Percentiles rank a stretch among this genome's conserved stretches.
Conservation (phyloP, 2,888 invertebrate genomes). For the Cheiracanthium punctorium region DNA sequence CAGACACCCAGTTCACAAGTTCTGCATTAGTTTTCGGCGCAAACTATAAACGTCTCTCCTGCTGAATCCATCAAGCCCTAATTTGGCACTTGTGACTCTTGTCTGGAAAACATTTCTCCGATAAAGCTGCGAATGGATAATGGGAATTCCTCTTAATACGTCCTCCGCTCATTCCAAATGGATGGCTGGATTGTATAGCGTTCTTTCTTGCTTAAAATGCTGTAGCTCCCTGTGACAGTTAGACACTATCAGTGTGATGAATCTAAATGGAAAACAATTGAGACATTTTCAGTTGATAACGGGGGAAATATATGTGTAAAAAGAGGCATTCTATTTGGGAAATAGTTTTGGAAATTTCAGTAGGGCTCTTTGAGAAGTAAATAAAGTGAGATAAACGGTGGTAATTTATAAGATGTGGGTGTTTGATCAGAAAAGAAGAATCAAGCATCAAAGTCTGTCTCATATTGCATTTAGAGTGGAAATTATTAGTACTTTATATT, state of each 20-base stretch:
- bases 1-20: not conserved
- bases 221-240: conserved; percentile 33
- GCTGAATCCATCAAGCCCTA: conserved; percentile 54
- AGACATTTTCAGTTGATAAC: conserved; percentile 27
- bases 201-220: not conserved
- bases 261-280: conserved; percentile 54
- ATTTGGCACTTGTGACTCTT: conserved; percentile 60
- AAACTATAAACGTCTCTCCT: conserved; percentile 55
- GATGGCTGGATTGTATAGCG: not conserved
- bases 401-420: too few species aligned
- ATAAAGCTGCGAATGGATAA: conserved; percentile 48
- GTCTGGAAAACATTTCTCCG: conserved; percentile 42
- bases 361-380: not conserved
- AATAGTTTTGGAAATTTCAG: not conserved
- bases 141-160: conserved; percentile 37
- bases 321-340: not conserved
- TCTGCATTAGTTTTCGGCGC: not conserved
- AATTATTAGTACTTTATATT: too few species aligned
- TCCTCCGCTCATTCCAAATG: not conserved
- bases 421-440: too few species aligned
- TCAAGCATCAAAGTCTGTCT: too few species aligned
- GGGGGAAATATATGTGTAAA: not conserved
- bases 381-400: not conserved
- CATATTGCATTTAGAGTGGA: too few species aligned
- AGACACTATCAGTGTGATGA: conserved; percentile 46